phyloP scores from a whole-genome alignment of 2,888 invertebrate species.

The Mystacides longicornis region DNA sequence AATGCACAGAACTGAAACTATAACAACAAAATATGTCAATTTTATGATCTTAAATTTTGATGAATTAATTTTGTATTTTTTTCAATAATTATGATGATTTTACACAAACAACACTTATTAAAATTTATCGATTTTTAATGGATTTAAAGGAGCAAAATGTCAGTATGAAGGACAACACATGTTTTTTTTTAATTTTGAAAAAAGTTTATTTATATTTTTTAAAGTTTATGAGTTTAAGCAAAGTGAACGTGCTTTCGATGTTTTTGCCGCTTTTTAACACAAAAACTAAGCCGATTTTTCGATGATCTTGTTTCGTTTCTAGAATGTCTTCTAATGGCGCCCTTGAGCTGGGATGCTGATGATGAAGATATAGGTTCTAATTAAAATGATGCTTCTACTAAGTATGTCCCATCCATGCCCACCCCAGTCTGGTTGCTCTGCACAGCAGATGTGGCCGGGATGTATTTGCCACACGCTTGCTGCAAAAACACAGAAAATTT shows the following conservation, averaged over 20 bases:
- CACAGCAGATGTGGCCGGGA: conserved; percentile 75
- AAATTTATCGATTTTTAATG: too few relatives aligned
- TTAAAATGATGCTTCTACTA: conserved; percentile 80
- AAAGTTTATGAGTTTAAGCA: neutral
- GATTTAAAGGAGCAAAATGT: too few relatives aligned
- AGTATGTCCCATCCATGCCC: conserved; percentile 77
- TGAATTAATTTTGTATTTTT: too few relatives aligned
- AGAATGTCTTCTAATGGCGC: neutral
- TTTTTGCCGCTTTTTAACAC: conserved; percentile 1
- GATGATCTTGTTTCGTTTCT: neutral
- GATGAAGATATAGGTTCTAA: neutral
- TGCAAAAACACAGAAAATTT: conserved; percentile 37
- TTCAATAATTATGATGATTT: too few relatives aligned
- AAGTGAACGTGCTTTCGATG: conserved; percentile 5
- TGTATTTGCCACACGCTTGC: conserved; percentile 82
- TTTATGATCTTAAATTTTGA: too few relatives aligned
- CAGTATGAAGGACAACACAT: too few relatives aligned
- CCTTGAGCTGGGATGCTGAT: neutral
- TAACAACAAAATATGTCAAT: too few relatives aligned
- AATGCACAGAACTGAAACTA: too few relatives aligned
- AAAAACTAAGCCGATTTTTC: neutral
- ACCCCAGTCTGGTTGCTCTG: conserved; percentile 75
- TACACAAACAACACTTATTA: too few relatives aligned
- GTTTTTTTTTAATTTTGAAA: neutral
- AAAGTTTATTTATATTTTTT: too few relatives aligned